Percentiles rank a stretch among this genome's conserved stretches.
These are phyloP conservation scores for Toxotes chatareus DNA, from an alignment of 2,113 vertebrate species.

Conservation along the genomic window DNA sequence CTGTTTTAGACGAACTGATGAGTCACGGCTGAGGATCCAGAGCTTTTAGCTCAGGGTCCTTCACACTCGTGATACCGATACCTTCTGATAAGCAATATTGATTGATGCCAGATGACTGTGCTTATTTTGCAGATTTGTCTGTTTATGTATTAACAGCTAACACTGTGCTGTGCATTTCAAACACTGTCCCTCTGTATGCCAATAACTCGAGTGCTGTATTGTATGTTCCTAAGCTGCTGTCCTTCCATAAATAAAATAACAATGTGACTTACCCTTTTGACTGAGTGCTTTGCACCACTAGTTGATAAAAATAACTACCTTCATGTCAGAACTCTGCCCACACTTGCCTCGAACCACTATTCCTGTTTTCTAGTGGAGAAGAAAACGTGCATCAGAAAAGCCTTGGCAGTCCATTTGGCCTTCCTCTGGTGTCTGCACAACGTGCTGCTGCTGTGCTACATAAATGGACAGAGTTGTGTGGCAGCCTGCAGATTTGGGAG, in stretches of 20 bases:
- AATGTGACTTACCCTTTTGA: conserved; percentile 9
- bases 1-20: neutral
- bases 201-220: too few species aligned
- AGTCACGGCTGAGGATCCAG: neutral
- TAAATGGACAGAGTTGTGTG: conserved; percentile 41
- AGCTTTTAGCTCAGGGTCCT: too few species aligned
- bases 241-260: neutral
- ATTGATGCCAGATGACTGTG: neutral
- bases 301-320: conserved; percentile 31
- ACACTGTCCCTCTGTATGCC: too few species aligned
- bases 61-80: neutral
- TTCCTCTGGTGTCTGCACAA: conserved; percentile 46
- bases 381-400: conserved; percentile 21
- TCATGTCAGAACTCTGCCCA: conserved; percentile 36
- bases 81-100: neutral
- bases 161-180: too few species aligned
- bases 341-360: conserved; percentile 22
- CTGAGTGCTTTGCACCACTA: neutral
- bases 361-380: conserved; percentile 19
- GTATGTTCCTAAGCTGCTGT: neutral
- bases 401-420: conserved; percentile 27
- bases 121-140: too few species aligned
- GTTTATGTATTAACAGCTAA: too few species aligned
- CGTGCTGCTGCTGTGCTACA: conserved; percentile 34
- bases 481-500: conserved; percentile 47